Conservation (phyloP, 37 sponge, comb jelly and placozoan genomes). For the Dysidea cf. avara region DNA sequence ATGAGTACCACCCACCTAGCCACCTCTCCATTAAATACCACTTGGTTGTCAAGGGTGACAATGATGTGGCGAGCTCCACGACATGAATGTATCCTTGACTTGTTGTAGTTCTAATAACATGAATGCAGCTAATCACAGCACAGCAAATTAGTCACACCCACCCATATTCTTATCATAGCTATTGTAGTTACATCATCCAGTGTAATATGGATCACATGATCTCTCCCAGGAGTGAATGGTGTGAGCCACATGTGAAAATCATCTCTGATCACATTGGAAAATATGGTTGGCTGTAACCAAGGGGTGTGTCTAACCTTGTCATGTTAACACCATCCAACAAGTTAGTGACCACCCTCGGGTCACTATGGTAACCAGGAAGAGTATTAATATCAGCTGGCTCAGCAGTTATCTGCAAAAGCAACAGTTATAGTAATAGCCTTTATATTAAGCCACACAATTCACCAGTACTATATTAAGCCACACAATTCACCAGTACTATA, state of each 20-base stretch:
- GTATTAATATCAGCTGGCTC: slow-evolving; percentile 95
- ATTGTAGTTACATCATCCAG: slow-evolving; percentile 48
- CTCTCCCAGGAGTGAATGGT: slow-evolving; percentile 79
- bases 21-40: slow-evolving; percentile 93
- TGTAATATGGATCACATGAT: slow-evolving; percentile 69
- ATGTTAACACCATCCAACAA: slow-evolving; percentile 89
- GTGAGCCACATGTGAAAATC: slow-evolving; percentile 99
- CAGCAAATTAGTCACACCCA: slow-evolving; percentile 19
- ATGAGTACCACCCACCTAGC: slow-evolving; percentile 47
- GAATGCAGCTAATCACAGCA: not conserved
- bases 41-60: slow-evolving; percentile 70
- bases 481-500: too few species aligned
- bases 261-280: slow-evolving; percentile 49
- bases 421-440: not conserved
- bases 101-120: slow-evolving; percentile 93
- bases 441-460: slow-evolving; percentile 2
- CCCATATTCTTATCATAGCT: slow-evolving; percentile 95
- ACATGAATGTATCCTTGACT: slow-evolving; percentile 94
- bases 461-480: not conserved
- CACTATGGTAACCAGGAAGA: slow-evolving; percentile 77
- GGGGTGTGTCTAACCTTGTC: slow-evolving; percentile 42
- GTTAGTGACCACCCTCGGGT: slow-evolving; percentile 89
- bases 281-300: not conserved
- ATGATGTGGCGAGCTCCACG: slow-evolving; percentile 84
- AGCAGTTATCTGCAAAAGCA: slow-evolving; percentile 71